A percentile compares a stretch with the other conserved stretches of the same genome.
phyloP scores from a whole-genome alignment of 1,140 invertebrate genomes.

The Glossosoma conforme region DNA sequence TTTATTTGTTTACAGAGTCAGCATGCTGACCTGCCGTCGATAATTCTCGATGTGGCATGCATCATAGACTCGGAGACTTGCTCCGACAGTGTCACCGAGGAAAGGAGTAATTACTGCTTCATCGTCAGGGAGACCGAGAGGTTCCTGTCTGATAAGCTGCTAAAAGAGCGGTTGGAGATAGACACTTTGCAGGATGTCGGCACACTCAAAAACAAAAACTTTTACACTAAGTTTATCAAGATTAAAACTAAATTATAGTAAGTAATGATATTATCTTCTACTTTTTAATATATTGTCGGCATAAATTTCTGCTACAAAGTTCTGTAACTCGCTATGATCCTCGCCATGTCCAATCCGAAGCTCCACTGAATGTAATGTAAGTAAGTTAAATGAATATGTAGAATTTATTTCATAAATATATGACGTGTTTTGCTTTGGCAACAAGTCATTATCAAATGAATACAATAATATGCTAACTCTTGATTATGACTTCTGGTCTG shows the following conservation, averaged over 20 bases:
- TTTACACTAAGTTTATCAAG: constrained; percentile 96
- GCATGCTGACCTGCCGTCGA: constrained; percentile 69
- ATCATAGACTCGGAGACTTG: constrained; percentile 74
- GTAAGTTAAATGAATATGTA: too few species aligned
- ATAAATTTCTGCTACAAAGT: too few species aligned
- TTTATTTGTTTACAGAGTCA: constrained; percentile 53
- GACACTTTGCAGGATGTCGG: constrained; percentile 89
- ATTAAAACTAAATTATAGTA: constrained; percentile 97
- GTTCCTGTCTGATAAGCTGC: constrained; percentile 75
- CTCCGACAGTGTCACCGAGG: constrained; percentile 56
- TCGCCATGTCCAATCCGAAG: too few species aligned
- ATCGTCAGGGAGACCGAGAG: constrained; percentile 75
- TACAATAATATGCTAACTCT: too few species aligned
- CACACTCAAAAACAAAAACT: constrained; percentile 87
- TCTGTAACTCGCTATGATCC: too few species aligned
- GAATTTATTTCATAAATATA: too few species aligned
- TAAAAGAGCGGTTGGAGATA: constrained; percentile 90
- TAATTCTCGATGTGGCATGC: constrained; percentile 74
- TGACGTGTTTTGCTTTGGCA: too few species aligned
- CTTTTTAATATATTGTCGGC: too few species aligned
- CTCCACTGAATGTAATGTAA: too few species aligned
- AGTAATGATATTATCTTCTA: constrained; percentile 59
- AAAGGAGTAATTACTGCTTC: constrained; percentile 68
- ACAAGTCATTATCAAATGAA: too few species aligned
- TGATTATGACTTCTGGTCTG: too few species aligned